A percentile compares a stretch with the other conserved stretches of the same genome.
Evolutionary conservation across 2,888 invertebrate species (phyloP).

Genomic region (Isotomurus palustris): DNA sequence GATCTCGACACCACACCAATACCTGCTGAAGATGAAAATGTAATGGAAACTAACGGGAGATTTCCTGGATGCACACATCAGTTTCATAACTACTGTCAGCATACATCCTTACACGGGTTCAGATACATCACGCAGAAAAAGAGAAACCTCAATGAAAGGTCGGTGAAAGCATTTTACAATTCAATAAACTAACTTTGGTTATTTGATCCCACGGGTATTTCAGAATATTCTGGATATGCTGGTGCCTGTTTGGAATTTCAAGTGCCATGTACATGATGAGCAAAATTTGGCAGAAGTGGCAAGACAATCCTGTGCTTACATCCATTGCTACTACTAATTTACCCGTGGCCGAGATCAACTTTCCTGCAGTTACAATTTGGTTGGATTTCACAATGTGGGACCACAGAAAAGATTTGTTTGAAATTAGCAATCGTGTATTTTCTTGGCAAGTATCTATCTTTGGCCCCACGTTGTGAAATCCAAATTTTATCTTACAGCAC

Average conservation of each 20-base stretch:
- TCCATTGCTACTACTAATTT: constrained; percentile 32
- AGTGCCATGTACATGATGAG: constrained; percentile 45
- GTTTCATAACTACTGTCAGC: constrained; percentile 39
- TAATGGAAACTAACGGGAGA: too few relatives aligned
- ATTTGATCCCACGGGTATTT: background rate
- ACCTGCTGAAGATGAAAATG: too few relatives aligned
- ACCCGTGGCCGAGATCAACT: constrained; percentile 37
- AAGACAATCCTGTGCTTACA: constrained; percentile 10
- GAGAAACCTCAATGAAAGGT: constrained; percentile 39
- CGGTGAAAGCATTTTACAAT: background rate
- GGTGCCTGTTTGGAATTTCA: constrained; percentile 40
- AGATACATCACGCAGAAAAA: constrained; percentile 41
- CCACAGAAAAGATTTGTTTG: too few relatives aligned
- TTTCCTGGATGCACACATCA: constrained; percentile 29
- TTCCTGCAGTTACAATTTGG: constrained; percentile 46
- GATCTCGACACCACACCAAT: too few relatives aligned
- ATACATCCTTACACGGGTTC: constrained; percentile 38
- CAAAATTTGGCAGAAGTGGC: constrained; percentile 44
- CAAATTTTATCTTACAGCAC: too few relatives aligned
- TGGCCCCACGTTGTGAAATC: too few relatives aligned
- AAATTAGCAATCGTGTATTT: too few relatives aligned
- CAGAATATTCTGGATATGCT: constrained; percentile 44
- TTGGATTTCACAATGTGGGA: too few relatives aligned
- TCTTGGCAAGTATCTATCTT: too few relatives aligned
- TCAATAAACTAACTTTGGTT: background rate